These are phyloP conservation scores for Felis chaus DNA, from an alignment of 2,113 vertebrate species.

Conservation along the genomic window DNA sequence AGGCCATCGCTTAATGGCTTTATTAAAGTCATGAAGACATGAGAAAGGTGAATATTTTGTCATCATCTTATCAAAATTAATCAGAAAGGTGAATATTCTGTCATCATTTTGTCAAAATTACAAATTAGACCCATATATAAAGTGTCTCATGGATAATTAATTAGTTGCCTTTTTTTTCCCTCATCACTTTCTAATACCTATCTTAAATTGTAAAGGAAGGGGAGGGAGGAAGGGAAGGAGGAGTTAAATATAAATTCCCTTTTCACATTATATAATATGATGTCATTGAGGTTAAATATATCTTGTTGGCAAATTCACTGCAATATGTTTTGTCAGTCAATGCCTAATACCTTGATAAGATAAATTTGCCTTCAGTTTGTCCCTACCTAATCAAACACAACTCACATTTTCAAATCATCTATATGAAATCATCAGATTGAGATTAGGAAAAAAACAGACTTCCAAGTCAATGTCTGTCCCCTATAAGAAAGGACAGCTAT, in stretches of 20 bases:
- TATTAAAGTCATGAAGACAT: neutral
- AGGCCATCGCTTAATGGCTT: neutral
- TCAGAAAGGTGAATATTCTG: neutral
- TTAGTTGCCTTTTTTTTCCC: neutral
- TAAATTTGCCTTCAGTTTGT: slow-evolving; percentile 1
- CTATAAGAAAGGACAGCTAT: neutral
- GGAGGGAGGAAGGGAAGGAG: neutral
- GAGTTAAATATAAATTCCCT: neutral
- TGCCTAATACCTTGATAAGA: neutral
- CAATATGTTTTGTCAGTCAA: neutral
- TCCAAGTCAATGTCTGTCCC: neutral
- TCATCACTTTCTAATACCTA: neutral
- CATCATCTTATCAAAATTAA: neutral
- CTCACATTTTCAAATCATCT: neutral
- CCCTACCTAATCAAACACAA: neutral
- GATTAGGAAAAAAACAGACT: neutral
- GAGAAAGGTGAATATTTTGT: neutral
- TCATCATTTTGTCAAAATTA: neutral
- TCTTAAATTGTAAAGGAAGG: neutral
- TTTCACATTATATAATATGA: neutral
- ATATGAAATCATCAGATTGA: neutral
- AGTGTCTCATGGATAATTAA: neutral
- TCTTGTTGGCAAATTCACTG: neutral
- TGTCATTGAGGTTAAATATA: neutral
- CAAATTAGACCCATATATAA: neutral